Percentiles rank a stretch among this genome's conserved stretches.
Conservation (phyloP, 53 echinoderm and acorn worm species). For the Actinopyga echinites region DNA sequence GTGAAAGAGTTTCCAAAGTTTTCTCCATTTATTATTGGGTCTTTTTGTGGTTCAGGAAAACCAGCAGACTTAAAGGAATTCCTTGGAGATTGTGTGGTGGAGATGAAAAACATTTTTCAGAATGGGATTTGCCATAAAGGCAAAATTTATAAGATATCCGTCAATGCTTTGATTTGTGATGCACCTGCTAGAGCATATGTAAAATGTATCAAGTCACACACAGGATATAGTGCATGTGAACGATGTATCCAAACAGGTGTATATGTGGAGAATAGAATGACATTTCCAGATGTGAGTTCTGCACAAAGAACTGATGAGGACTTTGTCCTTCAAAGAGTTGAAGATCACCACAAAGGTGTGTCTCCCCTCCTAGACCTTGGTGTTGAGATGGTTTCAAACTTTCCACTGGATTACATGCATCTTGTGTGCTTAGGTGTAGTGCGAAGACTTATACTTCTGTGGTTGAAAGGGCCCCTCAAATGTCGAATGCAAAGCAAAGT, state of each 20-base stretch:
- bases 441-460: slow-evolving; percentile 52
- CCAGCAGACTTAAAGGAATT: not conserved
- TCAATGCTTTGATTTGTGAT: slow-evolving; percentile 63
- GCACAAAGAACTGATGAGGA: slow-evolving; percentile 55
- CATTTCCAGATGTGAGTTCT: slow-evolving; percentile 51
- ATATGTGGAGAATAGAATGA: slow-evolving; percentile 63
- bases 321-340: slow-evolving; percentile 44
- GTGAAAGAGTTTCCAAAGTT: not conserved
- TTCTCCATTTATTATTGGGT: slow-evolving; percentile 44
- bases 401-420: slow-evolving; percentile 71
- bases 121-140: slow-evolving; percentile 52
- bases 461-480: slow-evolving; percentile 59
- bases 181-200: slow-evolving; percentile 66
- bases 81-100: slow-evolving; percentile 12
- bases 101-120: not conserved
- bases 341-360: slow-evolving; percentile 50
- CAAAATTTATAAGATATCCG: slow-evolving; percentile 27
- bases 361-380: slow-evolving; percentile 52
- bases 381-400: slow-evolving; percentile 65
- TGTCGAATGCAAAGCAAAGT: slow-evolving; percentile 25
- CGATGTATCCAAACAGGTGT: slow-evolving; percentile 62
- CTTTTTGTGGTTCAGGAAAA: slow-evolving; percentile 31
- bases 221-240: slow-evolving; percentile 67
- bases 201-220: slow-evolving; percentile 55
- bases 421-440: slow-evolving; percentile 66